These are phyloP conservation scores for Malacosoma neustria DNA, from an alignment of 2,888 invertebrate species.

Conservation along the genomic window DNA sequence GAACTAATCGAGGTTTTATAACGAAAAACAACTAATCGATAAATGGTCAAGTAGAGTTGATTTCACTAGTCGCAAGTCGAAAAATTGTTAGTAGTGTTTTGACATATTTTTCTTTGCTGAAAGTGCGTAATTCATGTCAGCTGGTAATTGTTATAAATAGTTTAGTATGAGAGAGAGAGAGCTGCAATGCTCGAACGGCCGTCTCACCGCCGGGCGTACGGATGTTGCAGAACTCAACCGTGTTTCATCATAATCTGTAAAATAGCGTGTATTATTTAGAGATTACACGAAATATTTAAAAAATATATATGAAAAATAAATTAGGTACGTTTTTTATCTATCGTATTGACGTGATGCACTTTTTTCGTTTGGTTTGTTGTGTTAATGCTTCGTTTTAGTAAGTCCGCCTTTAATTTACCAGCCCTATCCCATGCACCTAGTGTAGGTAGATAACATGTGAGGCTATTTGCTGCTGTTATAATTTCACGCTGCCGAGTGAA, in stretches of 20 bases:
- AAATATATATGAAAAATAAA: constrained; percentile 36
- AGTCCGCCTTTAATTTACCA: constrained; percentile 42
- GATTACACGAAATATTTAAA: constrained; percentile 44
- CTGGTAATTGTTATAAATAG: constrained; percentile 60
- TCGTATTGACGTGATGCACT: constrained; percentile 66
- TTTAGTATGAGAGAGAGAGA: constrained; percentile 36
- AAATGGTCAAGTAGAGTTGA: constrained; percentile 75
- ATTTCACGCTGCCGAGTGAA: constrained; percentile 24
- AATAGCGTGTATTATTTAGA: constrained; percentile 62
- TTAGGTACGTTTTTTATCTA: constrained; percentile 41
- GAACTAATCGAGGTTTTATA: constrained; percentile 60
- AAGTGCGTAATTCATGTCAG: constrained; percentile 76
- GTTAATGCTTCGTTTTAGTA: constrained; percentile 68
- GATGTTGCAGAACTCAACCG: constrained; percentile 50
- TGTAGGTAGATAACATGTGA: constrained; percentile 26
- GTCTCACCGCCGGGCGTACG: constrained; percentile 35
- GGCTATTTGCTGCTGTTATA: constrained; percentile 20
- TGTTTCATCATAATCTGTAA: constrained; percentile 46
- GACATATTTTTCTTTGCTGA: constrained; percentile 77
- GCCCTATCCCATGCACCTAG: constrained; percentile 52
- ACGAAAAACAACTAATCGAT: constrained; percentile 60
- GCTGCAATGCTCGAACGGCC: constrained; percentile 57
- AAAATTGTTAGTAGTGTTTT: constrained; percentile 75
- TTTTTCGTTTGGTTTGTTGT: constrained; percentile 56
- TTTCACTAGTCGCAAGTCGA: constrained; percentile 75